A percentile compares a stretch with the other conserved stretches of the same genome.
Conservation (phyloP, 2,797 vertebrate genomes). For the Zalophus californianus region DNA sequence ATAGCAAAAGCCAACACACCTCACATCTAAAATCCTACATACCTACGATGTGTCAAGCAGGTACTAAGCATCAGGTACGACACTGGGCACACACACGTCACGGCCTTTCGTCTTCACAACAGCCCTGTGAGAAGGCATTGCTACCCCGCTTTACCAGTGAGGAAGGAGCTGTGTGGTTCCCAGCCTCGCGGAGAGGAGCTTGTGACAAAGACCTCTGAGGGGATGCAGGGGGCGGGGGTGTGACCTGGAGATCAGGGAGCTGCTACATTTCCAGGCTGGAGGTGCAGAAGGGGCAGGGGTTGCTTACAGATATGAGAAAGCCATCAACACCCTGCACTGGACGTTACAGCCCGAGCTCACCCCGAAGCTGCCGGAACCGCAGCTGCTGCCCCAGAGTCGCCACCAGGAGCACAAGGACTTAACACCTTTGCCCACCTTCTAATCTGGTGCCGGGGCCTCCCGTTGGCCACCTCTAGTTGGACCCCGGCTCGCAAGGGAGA, state of each 20-base stretch:
- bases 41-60: neutral
- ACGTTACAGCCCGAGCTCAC: fast-evolving
- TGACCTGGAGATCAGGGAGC: neutral
- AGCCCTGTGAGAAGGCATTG: fast-evolving
- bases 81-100: fast-evolving
- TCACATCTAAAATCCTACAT: neutral
- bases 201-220: neutral
- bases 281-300: too few species aligned
- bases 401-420: too few species aligned
- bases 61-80: neutral
- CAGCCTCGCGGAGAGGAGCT: neutral
- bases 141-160: fast-evolving
- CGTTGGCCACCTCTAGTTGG: neutral
- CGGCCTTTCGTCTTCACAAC: fast-evolving
- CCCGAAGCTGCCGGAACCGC: neutral
- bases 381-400: neutral
- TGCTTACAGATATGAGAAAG: neutral
- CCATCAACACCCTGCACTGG: neutral
- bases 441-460: neutral
- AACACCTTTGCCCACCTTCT: too few species aligned
- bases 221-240: fast-evolving
- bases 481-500: neutral
- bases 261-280: neutral
- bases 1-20: neutral
- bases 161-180: fast-evolving